Base-by-base conservation (phyloP, 2,888 invertebrate genomes). In the Hipparchia semele region DNA sequence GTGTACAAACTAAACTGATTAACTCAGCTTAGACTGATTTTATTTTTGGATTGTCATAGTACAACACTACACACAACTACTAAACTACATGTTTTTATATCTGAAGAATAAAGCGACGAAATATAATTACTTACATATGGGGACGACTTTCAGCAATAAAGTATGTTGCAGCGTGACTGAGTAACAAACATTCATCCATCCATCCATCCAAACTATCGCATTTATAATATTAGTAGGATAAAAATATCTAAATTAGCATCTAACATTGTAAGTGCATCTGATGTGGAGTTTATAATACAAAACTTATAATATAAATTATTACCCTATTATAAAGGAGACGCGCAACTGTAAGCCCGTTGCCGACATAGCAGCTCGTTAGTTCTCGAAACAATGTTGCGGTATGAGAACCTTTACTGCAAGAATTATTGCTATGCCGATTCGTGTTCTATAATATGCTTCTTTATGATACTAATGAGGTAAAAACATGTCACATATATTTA, bases 331-430 rank as follows among this genome's bases (percentile, higher is more conserved):
- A 58, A 58, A 13, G 33, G 10, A 39, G 6, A 6, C 39, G 66
- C 53, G 53, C 53, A 51, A 39, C 53, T 66, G 33, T 10, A 10
- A 60, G 12, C 66, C 66, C 66, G 53, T n/a, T 53, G 66, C 68
- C 73, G 80, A 83, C 83, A 84, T 81, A 83, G 83, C 82, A 79
- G 83, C 84, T 87, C 84, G 87, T 86, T 87, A 87, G 82, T 62
- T 72, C 58, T 51, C 77, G 75, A 79, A 78, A 76, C 75, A 77
- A 80, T 79, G 77, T 86, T 84, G 86, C 85, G 83, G 84, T 79
- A 80, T 82, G 79, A 82, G 80, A 84, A 82, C 83, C 82, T 83
- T 84, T 86, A 66, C 51, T 13, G 33, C 12, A 39, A 53, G 5
- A 60, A 39, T 6, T 59, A 59, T 33, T 60, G 10, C 39, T 10